Evolutionary conservation across 1,140 invertebrate genomes (phyloP), one percentile per base, ranked within the genome.

Genomic region (Leptopilina clavipes): DNA sequence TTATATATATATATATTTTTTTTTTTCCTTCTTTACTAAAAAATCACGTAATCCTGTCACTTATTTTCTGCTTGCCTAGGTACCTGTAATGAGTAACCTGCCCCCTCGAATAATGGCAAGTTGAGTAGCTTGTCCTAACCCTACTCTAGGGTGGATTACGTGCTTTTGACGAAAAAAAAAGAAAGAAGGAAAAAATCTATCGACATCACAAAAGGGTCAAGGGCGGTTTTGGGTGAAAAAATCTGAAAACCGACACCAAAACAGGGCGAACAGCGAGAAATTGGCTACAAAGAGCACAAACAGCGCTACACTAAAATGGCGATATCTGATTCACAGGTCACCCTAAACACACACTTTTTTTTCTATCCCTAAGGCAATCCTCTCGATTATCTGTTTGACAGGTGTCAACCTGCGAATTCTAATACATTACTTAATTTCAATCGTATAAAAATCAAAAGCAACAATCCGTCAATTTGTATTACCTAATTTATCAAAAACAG

Each of bases 171-270:
- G 79, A 87, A 89, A 88, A 86, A 40, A 40, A 40, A 40, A 40
- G 9, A 82, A 79, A 83, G 82, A 76, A 80, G 76, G 79, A 76
- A 73, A 79, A 77, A 82, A 83, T 77, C 72, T 77, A 78, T 70
- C 81, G 76, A 76, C 76, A 79, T 74, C 74, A 89, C 83, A 87
- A 86, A 40, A 82, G 76, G 59, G 78, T 71, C 78, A 86, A 83
- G 88, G 88, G 89, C 86, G 86, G 78, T 91, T 90, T 91, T 91
- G 86, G 89, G 89, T 86, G 87, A 88, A 91, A 91, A 91, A 89
- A 88, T 82, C 84, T 87, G 88, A 90, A 91, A 91, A 91, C 83
- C 86, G 89, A 90, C 86, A 90, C 89, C 89, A 88, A 91, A 90
- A 90, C 85, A 90, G 86, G 86, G 85, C 85, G 85, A 83, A 79